Conservation (phyloP, 2,113 vertebrate species). For the Mobula birostris region DNA sequence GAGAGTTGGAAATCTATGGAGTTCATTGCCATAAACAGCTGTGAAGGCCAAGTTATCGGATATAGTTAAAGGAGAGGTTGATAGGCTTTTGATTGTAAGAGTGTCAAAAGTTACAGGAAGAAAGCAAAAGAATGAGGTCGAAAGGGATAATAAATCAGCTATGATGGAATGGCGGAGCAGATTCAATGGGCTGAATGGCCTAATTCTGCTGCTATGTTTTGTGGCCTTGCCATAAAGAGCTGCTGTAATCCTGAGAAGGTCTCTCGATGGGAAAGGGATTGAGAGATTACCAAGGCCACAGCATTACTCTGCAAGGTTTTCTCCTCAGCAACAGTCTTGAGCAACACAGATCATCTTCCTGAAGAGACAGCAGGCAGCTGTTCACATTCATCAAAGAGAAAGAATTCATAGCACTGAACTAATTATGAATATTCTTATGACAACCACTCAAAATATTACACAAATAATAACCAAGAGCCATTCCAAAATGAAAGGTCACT, state of each 20-base stretch:
- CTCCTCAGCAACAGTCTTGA: not conserved
- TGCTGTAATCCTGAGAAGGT: not conserved
- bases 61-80: no score
- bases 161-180: no score
- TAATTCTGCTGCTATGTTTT: no score
- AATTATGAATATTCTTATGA: not conserved
- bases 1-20: no score
- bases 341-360: not conserved
- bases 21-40: no score
- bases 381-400: not conserved
- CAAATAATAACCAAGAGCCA: not conserved
- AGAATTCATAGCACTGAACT: not conserved
- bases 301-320: not conserved
- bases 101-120: no score
- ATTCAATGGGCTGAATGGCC: no score
- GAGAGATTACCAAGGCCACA: not conserved
- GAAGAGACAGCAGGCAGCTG: not conserved
- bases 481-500: not conserved
- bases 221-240: not conserved
- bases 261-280: not conserved
- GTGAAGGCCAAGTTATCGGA: no score
- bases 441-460: not conserved
- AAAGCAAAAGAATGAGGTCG: no score
- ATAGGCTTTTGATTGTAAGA: no score
- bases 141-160: no score